Evolutionary conservation across 2,797 vertebrate genomes (phyloP).

Genomic region (Anomalospiza imberbis): DNA sequence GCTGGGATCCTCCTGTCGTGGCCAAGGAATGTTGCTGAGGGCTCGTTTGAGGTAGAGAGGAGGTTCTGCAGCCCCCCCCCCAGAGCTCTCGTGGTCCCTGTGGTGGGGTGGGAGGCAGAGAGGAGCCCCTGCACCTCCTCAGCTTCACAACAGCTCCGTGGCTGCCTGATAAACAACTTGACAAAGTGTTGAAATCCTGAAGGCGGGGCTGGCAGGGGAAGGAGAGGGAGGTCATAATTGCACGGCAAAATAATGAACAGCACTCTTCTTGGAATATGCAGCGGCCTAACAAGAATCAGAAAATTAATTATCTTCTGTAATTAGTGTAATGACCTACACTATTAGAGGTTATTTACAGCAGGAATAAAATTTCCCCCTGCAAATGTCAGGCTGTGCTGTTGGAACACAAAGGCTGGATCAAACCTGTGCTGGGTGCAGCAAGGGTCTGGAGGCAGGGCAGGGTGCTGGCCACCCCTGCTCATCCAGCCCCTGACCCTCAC

Average conservation of each 20-base stretch:
- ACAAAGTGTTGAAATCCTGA: constrained; percentile 7
- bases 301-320: constrained; percentile 76
- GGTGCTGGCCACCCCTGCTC: background rate
- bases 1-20: background rate
- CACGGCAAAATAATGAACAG: constrained; percentile 46
- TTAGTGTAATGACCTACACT: constrained; percentile 72
- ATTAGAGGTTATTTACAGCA: constrained; percentile 76
- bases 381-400: constrained; percentile 48
- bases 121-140: background rate
- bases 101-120: background rate
- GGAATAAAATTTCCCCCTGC: constrained; percentile 68
- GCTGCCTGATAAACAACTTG: background rate
- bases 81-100: rapidly evolving
- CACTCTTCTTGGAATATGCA: constrained; percentile 52
- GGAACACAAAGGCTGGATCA: background rate
- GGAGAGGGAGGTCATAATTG: constrained; percentile 3
- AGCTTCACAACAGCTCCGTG: background rate
- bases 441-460: background rate
- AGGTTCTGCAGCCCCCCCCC: background rate
- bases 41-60: rapidly evolving
- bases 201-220: background rate
- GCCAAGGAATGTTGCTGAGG: rapidly evolving
- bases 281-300: constrained; percentile 59
- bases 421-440: background rate
- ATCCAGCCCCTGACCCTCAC: background rate